Base-by-base conservation (phyloP, 2,797 vertebrate species). In the Octomys mimax region DNA sequence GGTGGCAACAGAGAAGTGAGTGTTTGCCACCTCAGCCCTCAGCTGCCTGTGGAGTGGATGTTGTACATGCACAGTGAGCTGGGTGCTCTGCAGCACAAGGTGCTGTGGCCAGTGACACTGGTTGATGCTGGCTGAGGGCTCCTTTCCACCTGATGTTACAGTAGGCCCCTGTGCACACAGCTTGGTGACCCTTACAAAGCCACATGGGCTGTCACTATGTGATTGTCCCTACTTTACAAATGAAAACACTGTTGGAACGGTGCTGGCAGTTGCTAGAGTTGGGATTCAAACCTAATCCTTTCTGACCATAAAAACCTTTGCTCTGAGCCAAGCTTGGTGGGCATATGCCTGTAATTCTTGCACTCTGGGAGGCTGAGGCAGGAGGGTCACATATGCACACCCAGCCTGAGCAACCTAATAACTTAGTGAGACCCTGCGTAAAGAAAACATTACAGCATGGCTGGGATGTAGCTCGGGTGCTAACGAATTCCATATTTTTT, bases 191-290 rank as follows among this genome's bases (percentile, higher is more conserved):
- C 46, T 91, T 87, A 49, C 80, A 46, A 49, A 89, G 39, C 19
- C 85, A 61, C 19, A 8, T 49, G 28, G 62, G 3, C 10, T 64
- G 14, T 89, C 39, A n/a, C 42, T 68, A 19, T 26, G n/a, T 91
- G 49, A 62, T 18, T 90, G n/a, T n/a, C 52, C 31, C 46, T 19
- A 24, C 75, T 95, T 89, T 92, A 92, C 26, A 85, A 7, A 78
- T 77, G 52, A 86, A 39, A 46, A 89, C 52, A 54, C 54, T 5
- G 13, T 57, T 57, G 54, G 61, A 91, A 93, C 89, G 78, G 11
- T n/a, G 61, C 49, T 78, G 83, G 39, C 42, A 94, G 42, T 68
- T 79, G 70, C 13, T 93, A 68, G 18, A 66, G 24, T 68, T 95
- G 26, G 57, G 89, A 66, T 77, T 92, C 18, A 12, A 94, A 24